Percentiles rank a stretch among this genome's conserved stretches.
phyloP scores from a whole-genome alignment of 1,140 invertebrate genomes.

The Heterodera schachtii region DNA sequence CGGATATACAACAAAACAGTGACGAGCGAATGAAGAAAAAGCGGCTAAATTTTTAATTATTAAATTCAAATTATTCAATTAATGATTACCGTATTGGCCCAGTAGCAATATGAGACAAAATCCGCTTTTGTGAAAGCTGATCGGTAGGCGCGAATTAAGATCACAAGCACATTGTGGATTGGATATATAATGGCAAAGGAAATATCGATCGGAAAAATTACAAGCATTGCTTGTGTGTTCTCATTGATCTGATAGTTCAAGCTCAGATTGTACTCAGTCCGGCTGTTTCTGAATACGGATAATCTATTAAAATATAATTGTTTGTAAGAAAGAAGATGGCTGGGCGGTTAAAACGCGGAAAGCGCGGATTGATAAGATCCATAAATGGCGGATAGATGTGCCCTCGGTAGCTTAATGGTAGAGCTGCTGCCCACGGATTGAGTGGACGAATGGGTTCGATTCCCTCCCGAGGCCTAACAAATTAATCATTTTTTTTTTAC shows the following conservation, averaged over 20 bases:
- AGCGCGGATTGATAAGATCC: too few species aligned
- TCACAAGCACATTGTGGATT: background rate
- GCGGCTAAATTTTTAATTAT: background rate
- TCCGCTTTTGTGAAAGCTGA: background rate
- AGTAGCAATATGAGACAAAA: background rate
- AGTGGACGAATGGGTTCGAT: too few species aligned
- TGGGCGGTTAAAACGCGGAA: too few species aligned
- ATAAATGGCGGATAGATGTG: too few species aligned
- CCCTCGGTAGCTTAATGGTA: too few species aligned
- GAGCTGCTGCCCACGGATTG: too few species aligned
- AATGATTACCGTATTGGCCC: background rate
- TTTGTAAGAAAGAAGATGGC: too few species aligned
- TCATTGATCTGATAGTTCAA: slow-evolving; percentile 3
- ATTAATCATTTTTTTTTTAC: too few species aligned
- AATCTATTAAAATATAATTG: too few species aligned
- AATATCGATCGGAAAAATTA: background rate
- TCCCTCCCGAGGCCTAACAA: too few species aligned
- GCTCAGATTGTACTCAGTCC: background rate
- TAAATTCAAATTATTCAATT: background rate
- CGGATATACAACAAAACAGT: slow-evolving; percentile 18
- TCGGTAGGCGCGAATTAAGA: background rate
- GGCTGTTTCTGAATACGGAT: background rate
- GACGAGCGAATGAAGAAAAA: slow-evolving; percentile 20
- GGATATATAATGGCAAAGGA: background rate
- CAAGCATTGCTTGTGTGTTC: background rate